Conservation (phyloP, 2,888 invertebrate species). For the Papilio protenor region DNA sequence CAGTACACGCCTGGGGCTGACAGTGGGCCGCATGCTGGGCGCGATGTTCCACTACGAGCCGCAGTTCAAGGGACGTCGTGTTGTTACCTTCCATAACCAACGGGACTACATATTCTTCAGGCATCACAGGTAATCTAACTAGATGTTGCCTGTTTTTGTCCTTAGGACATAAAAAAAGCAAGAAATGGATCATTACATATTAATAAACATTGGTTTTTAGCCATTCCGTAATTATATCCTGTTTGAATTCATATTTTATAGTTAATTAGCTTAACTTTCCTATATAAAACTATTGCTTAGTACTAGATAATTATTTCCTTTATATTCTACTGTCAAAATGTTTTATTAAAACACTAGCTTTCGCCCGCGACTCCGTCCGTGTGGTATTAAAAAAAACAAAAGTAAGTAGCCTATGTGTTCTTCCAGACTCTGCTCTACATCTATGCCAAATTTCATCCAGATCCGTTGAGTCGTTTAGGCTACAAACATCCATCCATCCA, state of each 20-base stretch:
- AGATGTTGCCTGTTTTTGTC: no score
- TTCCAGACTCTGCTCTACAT: no score
- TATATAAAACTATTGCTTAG: neutral
- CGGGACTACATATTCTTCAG: conserved; percentile 99
- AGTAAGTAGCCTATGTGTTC: no score
- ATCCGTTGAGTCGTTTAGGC: no score
- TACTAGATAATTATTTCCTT: neutral
- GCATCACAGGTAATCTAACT: conserved; percentile 90
- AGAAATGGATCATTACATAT: neutral
- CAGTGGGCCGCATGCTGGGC: conserved; percentile 96
- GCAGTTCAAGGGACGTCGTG: conserved; percentile 96
- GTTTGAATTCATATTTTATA: neutral
- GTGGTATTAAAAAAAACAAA: no score
- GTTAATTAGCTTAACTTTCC: neutral
- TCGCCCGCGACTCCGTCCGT: neutral
- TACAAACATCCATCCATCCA: no score
- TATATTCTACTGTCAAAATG: neutral
- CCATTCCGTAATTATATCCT: no score
- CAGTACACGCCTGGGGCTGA: conserved; percentile 95
- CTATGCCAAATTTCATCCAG: no score
- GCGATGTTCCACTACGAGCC: conserved; percentile 98
- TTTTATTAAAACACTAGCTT: neutral
- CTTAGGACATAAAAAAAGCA: neutral
- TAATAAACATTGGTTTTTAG: no score
- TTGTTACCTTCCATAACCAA: conserved; percentile 99